Percentiles rank a stretch among this genome's conserved stretches.
phyloP scores from a whole-genome alignment of 2,888 invertebrate genomes.

The Tetragonisca angustula region DNA sequence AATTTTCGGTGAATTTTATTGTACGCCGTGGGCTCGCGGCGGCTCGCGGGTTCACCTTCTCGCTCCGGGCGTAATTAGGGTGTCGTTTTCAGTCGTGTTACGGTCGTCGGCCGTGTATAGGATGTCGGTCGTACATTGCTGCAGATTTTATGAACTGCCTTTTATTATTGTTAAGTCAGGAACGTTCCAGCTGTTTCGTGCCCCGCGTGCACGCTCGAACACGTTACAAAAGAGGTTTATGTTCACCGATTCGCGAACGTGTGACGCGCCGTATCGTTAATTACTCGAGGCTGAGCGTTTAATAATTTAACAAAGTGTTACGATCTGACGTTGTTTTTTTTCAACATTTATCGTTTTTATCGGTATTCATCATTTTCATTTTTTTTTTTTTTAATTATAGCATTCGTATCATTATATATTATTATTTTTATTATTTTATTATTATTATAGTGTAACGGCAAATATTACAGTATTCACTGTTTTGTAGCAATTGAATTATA shows the following conservation, averaged over 20 bases:
- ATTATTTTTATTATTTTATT: too few species aligned
- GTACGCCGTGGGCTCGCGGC: background rate
- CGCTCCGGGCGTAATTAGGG: background rate
- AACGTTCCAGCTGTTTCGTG: background rate
- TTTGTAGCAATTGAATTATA: too few species aligned
- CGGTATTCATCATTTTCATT: background rate
- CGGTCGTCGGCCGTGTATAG: background rate
- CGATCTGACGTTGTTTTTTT: too few species aligned
- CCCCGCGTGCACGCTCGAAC: too few species aligned
- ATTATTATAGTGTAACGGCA: too few species aligned
- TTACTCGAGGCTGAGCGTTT: background rate
- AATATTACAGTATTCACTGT: too few species aligned
- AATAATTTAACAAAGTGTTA: background rate
- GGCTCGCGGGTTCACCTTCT: background rate
- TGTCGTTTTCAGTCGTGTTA: background rate
- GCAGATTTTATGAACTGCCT: background rate
- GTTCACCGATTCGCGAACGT: too few species aligned
- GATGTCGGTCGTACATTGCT: background rate
- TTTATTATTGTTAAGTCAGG: background rate
- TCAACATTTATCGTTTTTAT: too few species aligned
- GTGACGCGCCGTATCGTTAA: background rate
- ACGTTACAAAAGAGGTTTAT: too few species aligned
- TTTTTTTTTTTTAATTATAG: too few species aligned
- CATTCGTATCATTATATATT: too few species aligned
- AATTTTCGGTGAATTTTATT: conserved; percentile 17